Evolutionary conservation across 2,113 vertebrate genomes (phyloP).

Genomic region (Antigone vipio): DNA sequence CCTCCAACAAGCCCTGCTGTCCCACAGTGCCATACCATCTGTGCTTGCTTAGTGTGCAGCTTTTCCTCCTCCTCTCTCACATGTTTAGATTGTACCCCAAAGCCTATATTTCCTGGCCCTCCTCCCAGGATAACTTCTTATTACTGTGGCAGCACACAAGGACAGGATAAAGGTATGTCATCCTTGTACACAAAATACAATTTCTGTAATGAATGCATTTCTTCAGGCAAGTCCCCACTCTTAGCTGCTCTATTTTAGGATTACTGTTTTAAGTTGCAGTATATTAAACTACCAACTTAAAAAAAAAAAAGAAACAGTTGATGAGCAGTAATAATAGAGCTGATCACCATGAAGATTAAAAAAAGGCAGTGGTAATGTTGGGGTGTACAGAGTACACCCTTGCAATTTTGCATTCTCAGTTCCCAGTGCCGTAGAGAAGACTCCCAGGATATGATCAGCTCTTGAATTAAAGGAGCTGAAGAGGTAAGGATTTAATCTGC

Average conservation of each 20-base stretch:
- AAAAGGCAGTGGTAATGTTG: neutral
- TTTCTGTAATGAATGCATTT: neutral
- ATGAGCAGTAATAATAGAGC: neutral
- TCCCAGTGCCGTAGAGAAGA: neutral
- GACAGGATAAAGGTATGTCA: neutral
- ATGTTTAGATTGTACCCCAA: neutral
- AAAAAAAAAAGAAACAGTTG: neutral
- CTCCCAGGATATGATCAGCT: neutral
- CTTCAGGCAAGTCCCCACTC: neutral
- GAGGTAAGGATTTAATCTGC: neutral
- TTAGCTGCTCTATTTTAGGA: neutral
- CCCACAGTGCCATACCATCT: conserved; percentile 25
- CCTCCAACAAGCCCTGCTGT: conserved; percentile 42
- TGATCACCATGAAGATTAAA: neutral
- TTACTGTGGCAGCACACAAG: neutral
- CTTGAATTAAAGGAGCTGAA: neutral
- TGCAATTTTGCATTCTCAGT: neutral
- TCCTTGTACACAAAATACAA: neutral
- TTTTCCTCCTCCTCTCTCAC: conserved; percentile 34
- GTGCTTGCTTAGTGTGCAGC: conserved; percentile 32
- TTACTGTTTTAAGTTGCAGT: neutral
- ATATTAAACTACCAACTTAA: neutral
- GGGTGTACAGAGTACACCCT: rapidly evolving
- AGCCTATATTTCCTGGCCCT: neutral
- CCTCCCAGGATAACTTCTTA: neutral